Evolutionary conservation across 2,888 invertebrate species (phyloP), one percentile per base, ranked within the genome.

Genomic region (Lysandra coridon): DNA sequence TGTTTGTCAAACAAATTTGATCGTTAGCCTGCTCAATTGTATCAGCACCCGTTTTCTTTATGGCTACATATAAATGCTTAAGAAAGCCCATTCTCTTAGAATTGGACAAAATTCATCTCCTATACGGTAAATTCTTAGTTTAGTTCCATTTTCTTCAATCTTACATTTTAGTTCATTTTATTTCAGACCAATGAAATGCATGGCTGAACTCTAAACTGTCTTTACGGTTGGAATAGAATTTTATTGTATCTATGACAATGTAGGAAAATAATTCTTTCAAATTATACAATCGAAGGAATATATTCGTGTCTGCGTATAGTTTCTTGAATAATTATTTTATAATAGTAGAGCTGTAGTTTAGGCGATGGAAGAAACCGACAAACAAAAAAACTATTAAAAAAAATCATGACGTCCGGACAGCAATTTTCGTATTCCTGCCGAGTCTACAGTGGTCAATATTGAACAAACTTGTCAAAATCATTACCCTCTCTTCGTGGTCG

Each of bases 111-210:
- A 57, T 57, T 57, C 17, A 17, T 57, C 57, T 57, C 12, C 4
- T 57, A 57, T 17, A 57, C 57, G 57, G 57, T 57, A 57, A 57
- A 57, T 57, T 57, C 57, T 57, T 57, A 17, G 57, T 69, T 69
- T 4, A 2, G 12, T 69, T 33, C 12, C 30, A 69, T 69, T 69
- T 69, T 69, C 64, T 69, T 12, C 64, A 69, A 33, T 69, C 64
- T 69, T 69, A 69, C 33, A 33, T 69, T 69, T 69, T 30, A 30
- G 64, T 69, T 12, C 64, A 69, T 69, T 69, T 69, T 69, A 69
- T 69, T 33, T 69, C 33, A 69, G 30, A 14, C 33, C 69, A 69
- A 69, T 69, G 69, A 69, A 69, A 69, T 69, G 69, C 33, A 69
- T 33, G 69, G 14, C 5, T 37, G 69, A 69, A 37, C 69, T 33